Evolutionary conservation across 2,113 vertebrate species (phyloP).

Genomic region (Merops nubicus): DNA sequence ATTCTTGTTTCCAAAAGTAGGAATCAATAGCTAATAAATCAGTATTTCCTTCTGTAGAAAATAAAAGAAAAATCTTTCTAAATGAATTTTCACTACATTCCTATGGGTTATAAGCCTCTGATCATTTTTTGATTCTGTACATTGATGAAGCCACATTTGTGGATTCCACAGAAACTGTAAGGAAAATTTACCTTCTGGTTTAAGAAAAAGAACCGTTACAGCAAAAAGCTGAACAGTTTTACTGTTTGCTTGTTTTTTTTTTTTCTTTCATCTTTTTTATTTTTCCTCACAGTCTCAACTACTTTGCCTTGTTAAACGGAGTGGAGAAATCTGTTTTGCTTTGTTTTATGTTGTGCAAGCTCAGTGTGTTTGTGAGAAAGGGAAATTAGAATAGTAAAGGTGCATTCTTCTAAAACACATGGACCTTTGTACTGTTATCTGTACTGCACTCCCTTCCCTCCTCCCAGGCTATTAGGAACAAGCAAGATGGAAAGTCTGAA

Average conservation of each 20-base stretch:
- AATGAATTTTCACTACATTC: slow-evolving; percentile 60
- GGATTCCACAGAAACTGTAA: slow-evolving; percentile 60
- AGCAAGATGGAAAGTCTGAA: slow-evolving; percentile 17
- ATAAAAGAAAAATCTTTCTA: slow-evolving; percentile 63
- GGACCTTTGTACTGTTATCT: slow-evolving; percentile 67
- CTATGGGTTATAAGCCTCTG: slow-evolving; percentile 40
- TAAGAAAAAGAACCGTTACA: slow-evolving; percentile 67
- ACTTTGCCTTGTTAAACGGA: slow-evolving; percentile 72
- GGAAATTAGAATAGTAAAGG: slow-evolving; percentile 77
- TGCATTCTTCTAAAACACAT: slow-evolving; percentile 72
- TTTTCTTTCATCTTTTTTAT: slow-evolving; percentile 73
- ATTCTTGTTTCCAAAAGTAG: slow-evolving; percentile 37
- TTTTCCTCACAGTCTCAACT: slow-evolving; percentile 71
- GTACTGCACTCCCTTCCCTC: slow-evolving; percentile 11
- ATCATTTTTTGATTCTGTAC: slow-evolving; percentile 31
- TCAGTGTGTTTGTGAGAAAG: slow-evolving; percentile 77
- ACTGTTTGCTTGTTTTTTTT: slow-evolving; percentile 62
- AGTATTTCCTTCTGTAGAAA: slow-evolving; percentile 69
- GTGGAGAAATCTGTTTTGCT: slow-evolving; percentile 69
- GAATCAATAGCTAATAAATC: slow-evolving; percentile 47
- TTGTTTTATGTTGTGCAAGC: slow-evolving; percentile 74
- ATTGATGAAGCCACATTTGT: slow-evolving; percentile 54
- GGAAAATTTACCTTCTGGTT: slow-evolving; percentile 53
- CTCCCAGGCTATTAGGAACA: background rate
- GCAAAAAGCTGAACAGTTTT: slow-evolving; percentile 75